Evolutionary conservation across 2,113 vertebrate species (phyloP).

Genomic region (Atherinomorus stipes): DNA sequence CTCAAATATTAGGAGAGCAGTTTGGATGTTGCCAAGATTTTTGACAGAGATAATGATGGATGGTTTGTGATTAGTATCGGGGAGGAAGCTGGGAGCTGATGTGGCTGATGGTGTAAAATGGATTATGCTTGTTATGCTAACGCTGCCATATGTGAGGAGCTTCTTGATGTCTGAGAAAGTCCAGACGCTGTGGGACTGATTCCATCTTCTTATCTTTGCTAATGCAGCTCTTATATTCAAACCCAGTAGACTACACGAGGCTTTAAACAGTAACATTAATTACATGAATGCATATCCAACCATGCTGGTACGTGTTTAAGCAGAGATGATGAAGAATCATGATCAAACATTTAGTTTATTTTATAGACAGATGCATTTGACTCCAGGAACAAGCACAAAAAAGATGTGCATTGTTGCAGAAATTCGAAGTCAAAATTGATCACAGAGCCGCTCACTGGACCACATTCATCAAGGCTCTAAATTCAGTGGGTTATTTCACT

Average conservation of each 20-base stretch:
- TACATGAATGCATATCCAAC: no score
- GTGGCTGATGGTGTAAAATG: slow-evolving; percentile 56
- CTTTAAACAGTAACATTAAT: neutral
- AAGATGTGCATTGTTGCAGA: no score
- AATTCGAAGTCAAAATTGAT: no score
- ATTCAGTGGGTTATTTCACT: no score
- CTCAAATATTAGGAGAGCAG: slow-evolving; percentile 40
- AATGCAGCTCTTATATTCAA: slow-evolving; percentile 20
- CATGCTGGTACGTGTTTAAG: no score
- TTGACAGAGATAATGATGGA: slow-evolving; percentile 66
- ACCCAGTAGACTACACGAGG: neutral
- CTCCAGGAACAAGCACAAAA: no score
- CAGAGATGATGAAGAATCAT: no score
- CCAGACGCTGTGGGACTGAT: slow-evolving; percentile 21
- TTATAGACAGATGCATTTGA: no score
- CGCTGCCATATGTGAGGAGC: slow-evolving; percentile 28
- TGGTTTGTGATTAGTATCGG: slow-evolving; percentile 67
- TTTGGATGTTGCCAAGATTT: slow-evolving; percentile 46
- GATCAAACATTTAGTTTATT: no score
- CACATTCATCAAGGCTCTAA: no score
- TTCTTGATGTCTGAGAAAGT: slow-evolving; percentile 45
- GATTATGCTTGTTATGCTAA: slow-evolving; percentile 60
- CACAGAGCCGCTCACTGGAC: no score
- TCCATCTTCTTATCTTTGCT: slow-evolving; percentile 16
- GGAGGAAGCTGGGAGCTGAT: slow-evolving; percentile 55